Evolutionary conservation across 2,113 vertebrate species (phyloP).

Genomic region (Rhinichthys klamathensis): DNA sequence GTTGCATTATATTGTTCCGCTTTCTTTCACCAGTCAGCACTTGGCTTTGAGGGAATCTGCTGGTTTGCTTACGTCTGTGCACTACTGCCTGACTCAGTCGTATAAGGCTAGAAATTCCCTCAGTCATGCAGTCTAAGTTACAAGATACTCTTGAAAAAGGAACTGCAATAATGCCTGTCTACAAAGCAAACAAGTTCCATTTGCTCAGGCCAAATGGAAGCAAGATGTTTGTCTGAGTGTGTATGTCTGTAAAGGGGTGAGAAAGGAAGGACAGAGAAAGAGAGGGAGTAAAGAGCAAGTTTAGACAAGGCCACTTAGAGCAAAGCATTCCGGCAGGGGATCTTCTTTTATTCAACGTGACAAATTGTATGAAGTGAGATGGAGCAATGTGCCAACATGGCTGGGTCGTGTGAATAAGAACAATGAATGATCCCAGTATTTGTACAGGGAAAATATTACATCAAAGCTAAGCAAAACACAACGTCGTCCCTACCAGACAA

Average conservation of each 20-base stretch:
- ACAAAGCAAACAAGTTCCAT: background rate
- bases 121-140: background rate
- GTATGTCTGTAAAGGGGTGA: background rate
- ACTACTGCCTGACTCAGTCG: conserved; percentile 5
- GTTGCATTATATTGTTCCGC: background rate
- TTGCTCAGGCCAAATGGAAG: conserved; percentile 13
- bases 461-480: background rate
- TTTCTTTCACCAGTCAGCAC: background rate
- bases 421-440: background rate
- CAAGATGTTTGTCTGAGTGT: conserved; percentile 4
- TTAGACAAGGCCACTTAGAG: background rate
- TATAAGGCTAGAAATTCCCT: background rate
- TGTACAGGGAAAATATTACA: background rate
- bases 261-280: conserved; percentile 4
- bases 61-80: background rate
- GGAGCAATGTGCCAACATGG: background rate
- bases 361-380: background rate
- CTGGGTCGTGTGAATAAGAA: background rate
- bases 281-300: background rate
- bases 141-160: background rate
- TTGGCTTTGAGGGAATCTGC: background rate
- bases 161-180: background rate
- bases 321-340: background rate
- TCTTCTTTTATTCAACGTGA: background rate
- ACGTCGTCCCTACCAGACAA: background rate